These are phyloP conservation scores for Chrysoperla carnea DNA, from an alignment of 1,140 invertebrate species.

Conservation along the genomic window DNA sequence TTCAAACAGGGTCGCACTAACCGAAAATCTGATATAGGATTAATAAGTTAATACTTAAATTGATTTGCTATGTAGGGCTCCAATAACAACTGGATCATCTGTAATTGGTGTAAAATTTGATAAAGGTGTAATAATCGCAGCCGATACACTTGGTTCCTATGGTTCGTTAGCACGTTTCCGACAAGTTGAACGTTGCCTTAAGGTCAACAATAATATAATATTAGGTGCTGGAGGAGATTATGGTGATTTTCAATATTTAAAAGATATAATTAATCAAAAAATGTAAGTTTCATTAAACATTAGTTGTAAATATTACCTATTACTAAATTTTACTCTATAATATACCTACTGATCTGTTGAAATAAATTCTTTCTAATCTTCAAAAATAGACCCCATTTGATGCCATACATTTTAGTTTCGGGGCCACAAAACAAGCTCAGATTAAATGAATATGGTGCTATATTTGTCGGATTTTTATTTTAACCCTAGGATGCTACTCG, in stretches of 20 bases:
- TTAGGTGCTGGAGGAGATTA: slow-evolving; percentile 84
- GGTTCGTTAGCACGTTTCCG: slow-evolving; percentile 77
- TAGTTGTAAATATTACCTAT: neutral
- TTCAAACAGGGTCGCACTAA: no score
- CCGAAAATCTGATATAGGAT: no score
- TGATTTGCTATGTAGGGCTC: slow-evolving; percentile 35
- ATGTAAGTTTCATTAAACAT: slow-evolving; percentile 53
- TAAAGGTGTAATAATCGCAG: slow-evolving; percentile 78
- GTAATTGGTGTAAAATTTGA: slow-evolving; percentile 77
- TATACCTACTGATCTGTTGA: neutral
- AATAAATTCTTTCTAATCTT: neutral
- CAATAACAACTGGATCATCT: slow-evolving; percentile 79
- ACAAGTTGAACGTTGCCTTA: slow-evolving; percentile 63
- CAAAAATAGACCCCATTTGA: neutral
- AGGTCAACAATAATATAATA: slow-evolving; percentile 81
- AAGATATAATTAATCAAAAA: slow-evolving; percentile 77
- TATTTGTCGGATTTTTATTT: no score
- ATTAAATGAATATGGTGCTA: no score
- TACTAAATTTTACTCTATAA: no score
- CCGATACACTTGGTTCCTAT: slow-evolving; percentile 82
- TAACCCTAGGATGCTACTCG: no score
- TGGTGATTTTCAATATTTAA: slow-evolving; percentile 86
- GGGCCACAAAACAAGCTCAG: no score
- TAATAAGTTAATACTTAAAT: slow-evolving; percentile 3
- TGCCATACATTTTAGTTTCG: no score